Conservation (phyloP, 2,113 vertebrate species). For the Mesocricetus auratus region DNA sequence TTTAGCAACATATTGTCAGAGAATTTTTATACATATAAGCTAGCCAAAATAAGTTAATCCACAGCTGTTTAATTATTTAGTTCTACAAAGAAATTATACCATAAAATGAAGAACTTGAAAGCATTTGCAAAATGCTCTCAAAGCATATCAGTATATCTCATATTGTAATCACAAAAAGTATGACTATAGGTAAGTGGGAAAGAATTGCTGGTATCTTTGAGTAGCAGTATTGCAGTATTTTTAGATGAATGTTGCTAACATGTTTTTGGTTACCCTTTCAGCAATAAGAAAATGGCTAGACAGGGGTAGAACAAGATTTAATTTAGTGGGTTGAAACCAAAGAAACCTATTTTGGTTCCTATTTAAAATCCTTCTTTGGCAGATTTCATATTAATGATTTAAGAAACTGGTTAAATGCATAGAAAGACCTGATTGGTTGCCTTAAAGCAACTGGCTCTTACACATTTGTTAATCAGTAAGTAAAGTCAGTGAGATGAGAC, state of each 20-base stretch:
- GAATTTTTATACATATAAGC: not conserved
- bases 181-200: conserved; percentile 2
- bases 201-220: not conserved
- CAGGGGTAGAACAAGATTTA: conserved; percentile 39
- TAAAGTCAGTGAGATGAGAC: conserved; percentile 65
- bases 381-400: conserved; percentile 57
- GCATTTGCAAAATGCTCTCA: conserved; percentile 28
- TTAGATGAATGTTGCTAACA: conserved; percentile 22
- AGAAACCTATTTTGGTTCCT: conserved; percentile 43
- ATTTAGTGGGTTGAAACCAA: conserved; percentile 44
- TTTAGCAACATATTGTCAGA: conserved; percentile 35
- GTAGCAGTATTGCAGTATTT: conserved; percentile 38
- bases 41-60: not conserved
- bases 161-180: conserved; percentile 38
- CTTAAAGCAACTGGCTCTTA: conserved; percentile 61
- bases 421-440: conserved; percentile 60
- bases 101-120: conserved; percentile 16
- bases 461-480: conserved; percentile 58
- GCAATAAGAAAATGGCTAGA: conserved; percentile 46
- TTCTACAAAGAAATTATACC: conserved; percentile 20
- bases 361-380: conserved; percentile 11
- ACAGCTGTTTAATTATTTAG: not conserved
- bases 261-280: conserved; percentile 58
- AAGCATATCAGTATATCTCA: conserved; percentile 2
- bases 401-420: conserved; percentile 60